Base-by-base conservation (phyloP, 2,797 vertebrate species). In the Ataeniobius toweri region DNA sequence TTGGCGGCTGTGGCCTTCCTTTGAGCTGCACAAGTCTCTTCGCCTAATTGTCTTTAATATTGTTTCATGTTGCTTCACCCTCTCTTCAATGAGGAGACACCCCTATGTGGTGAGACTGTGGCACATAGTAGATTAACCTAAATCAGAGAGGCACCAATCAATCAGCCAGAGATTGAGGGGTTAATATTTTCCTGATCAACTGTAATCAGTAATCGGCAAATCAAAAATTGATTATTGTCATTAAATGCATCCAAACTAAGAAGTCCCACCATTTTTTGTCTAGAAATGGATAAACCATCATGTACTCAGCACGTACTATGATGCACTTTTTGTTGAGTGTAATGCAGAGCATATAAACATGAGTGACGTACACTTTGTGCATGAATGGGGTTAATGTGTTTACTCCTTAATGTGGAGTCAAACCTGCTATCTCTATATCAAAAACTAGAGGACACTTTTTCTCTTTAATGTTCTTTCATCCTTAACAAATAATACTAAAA, bases 1-100 rank as follows among this genome's bases (percentile, higher is more conserved):
- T 91, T 81, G 61, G 80, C 84, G 83, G 84, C 86, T 82, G 71
- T 86, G 89, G 87, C 88, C 85, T 87, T 79, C 87, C 86, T 70
- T 86, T 84, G 84, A 85, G 85, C 85, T 71, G 71, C 58, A 70
- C 81, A 74, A 88, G 88, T 90, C 80, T 83, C 78, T 80, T 83
- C 74, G 83, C 79, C 80, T 74, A 0, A 59, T 51, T 71, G 74
- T 75, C 79, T 80, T 26, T 55, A 46, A 1, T 85, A 82, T 89
- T 58, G 75, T 76, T 79, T 88, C 73, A 78, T 85, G 70, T 71
- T 84, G 76, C 68, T 71, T 76, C 78, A 81, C 77, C 86, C 48
- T 85, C 82, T 83, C 73, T 77, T 58, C 16, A 46, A 80, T 78
- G 59, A 83, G 77, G 76, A 77, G 65, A 83, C 71, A 50, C 67